Evolutionary conservation across 2,888 invertebrate genomes (phyloP).

Genomic region (Eurytoma californica): DNA sequence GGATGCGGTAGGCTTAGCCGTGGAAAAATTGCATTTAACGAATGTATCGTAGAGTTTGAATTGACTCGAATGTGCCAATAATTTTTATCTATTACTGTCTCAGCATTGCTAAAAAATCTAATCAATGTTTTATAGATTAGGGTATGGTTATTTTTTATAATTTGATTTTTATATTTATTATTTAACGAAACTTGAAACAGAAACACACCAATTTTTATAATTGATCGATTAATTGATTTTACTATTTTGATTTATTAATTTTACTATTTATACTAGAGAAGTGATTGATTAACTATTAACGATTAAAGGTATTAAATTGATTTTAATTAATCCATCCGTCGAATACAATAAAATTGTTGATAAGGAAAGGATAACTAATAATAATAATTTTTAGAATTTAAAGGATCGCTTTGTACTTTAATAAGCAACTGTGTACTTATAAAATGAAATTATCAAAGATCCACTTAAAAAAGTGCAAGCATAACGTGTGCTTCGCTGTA

Average conservation of each 20-base stretch:
- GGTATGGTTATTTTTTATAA: slow-evolving; percentile 49
- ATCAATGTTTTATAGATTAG: slow-evolving; percentile 55
- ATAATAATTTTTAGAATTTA: slow-evolving; percentile 43
- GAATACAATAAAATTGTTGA: slow-evolving; percentile 27
- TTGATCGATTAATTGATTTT: slow-evolving; percentile 5
- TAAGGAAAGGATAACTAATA: background rate
- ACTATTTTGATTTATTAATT: slow-evolving; percentile 40
- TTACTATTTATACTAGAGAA: background rate
- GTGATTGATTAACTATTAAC: slow-evolving; percentile 4
- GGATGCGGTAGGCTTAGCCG: slow-evolving; percentile 37
- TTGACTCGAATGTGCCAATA: slow-evolving; percentile 57
- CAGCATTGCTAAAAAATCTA: slow-evolving; percentile 34
- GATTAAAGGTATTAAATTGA: background rate
- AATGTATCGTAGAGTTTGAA: slow-evolving; percentile 21
- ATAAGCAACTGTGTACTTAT: slow-evolving; percentile 55
- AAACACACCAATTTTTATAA: slow-evolving; percentile 40
- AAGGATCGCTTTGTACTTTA: slow-evolving; percentile 52
- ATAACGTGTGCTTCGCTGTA: slow-evolving; percentile 39
- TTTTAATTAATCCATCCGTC: slow-evolving; percentile 14
- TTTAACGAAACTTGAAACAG: slow-evolving; percentile 32
- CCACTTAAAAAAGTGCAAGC: slow-evolving; percentile 38
- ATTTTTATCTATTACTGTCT: slow-evolving; percentile 47
- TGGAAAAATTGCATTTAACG: slow-evolving; percentile 36
- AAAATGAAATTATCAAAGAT: slow-evolving; percentile 35
- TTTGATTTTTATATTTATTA: slow-evolving; percentile 23